Evolutionary conservation across 2,113 vertebrate genomes (phyloP).

Genomic region (Oenanthe oenanthe): DNA sequence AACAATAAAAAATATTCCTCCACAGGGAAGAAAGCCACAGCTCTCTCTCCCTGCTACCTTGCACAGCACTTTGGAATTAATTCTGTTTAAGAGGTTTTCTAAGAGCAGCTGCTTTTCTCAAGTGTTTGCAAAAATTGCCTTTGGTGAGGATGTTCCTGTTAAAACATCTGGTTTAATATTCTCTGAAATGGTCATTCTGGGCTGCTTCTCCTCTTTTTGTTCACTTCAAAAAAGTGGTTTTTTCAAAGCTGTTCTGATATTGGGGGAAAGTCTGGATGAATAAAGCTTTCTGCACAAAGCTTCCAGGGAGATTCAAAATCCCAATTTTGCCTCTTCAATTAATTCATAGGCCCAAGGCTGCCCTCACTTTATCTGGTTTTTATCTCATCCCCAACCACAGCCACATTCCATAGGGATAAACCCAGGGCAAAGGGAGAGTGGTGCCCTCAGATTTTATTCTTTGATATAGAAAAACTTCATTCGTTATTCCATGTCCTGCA

Average conservation of each 20-base stretch:
- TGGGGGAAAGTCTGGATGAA: background rate
- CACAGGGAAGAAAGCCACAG: conserved; percentile 60
- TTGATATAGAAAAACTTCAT: background rate
- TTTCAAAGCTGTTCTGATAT: background rate
- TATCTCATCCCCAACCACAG: background rate
- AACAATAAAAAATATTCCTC: conserved; percentile 58
- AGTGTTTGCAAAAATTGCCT: background rate
- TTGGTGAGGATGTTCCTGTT: conserved; percentile 9
- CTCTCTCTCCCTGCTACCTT: conserved; percentile 30
- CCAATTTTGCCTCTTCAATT: background rate
- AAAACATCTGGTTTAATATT: conserved; percentile 30
- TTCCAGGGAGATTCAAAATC: background rate
- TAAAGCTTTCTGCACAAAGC: background rate
- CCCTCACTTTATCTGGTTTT: background rate
- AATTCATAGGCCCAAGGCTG: background rate
- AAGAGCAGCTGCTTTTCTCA: background rate
- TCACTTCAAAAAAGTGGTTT: background rate
- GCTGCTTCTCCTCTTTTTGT: background rate
- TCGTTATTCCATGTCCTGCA: background rate
- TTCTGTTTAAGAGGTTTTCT: conserved; percentile 27
- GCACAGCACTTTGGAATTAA: background rate
- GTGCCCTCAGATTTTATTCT: background rate
- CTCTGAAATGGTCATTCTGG: background rate
- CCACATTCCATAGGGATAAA: background rate
- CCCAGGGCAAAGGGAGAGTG: background rate